Conservation (phyloP, 2,113 vertebrate genomes). For the Leptodactylus fuscus region DNA sequence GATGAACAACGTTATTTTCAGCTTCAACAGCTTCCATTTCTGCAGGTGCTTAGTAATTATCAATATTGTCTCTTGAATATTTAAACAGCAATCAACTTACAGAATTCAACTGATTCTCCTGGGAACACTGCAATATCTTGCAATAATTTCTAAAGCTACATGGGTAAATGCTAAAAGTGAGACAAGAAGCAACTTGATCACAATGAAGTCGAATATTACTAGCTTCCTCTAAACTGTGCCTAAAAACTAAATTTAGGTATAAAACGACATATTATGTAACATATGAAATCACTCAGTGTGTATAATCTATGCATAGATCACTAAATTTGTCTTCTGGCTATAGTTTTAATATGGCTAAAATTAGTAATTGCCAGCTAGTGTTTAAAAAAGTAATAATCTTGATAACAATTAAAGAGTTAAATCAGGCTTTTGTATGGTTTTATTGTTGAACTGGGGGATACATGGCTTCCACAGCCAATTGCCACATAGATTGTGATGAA, state of each 20-base stretch:
- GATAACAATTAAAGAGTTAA: not conserved
- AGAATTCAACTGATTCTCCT: not conserved
- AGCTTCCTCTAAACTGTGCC: not conserved
- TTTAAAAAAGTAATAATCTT: not conserved
- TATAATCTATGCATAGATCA: not conserved
- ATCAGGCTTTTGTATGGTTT: not conserved
- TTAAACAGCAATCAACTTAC: conserved; percentile 38
- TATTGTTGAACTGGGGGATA: too few species aligned
- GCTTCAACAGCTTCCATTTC: conserved; percentile 7
- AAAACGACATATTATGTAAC: not conserved
- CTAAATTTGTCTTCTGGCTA: not conserved
- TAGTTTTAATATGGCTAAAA: not conserved
- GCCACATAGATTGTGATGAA: too few species aligned
- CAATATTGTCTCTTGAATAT: conserved; percentile 40
- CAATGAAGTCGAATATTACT: too few species aligned
- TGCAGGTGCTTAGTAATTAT: conserved; percentile 37
- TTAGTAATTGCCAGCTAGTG: not conserved
- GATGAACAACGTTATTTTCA: conserved; percentile 11
- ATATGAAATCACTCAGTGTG: not conserved
- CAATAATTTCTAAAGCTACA: not conserved
- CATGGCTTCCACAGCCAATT: too few species aligned
- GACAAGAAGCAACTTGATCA: not conserved
- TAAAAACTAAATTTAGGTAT: not conserved
- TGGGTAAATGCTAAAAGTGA: conserved; percentile 4
- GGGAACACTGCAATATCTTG: not conserved